Conservation (phyloP, 2,797 vertebrate species). For the Darevskia mixta region DNA sequence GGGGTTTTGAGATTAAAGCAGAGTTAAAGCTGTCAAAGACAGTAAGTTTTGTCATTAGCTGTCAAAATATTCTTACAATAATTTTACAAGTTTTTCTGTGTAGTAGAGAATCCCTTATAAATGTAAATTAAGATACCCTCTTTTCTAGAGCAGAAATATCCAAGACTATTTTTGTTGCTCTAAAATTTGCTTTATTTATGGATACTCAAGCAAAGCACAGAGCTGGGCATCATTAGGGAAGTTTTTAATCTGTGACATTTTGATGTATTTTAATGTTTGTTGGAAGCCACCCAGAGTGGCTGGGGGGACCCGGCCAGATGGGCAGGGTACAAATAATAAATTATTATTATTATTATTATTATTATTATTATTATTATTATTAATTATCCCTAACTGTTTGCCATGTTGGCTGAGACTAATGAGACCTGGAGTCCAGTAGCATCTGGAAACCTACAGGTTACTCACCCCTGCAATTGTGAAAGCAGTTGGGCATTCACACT, state of each 20-base stretch:
- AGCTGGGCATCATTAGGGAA: no score
- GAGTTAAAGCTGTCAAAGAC: conserved; percentile 61
- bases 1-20: neutral
- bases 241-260: no score
- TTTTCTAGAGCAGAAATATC: conserved; percentile 30
- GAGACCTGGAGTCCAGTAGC: no score
- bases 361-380: no score
- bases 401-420: no score
- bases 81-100: conserved; percentile 51
- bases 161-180: neutral
- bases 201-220: neutral
- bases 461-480: neutral
- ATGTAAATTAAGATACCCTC: conserved; percentile 42
- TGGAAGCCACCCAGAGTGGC: no score
- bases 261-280: no score
- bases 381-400: no score
- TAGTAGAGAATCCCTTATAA: conserved; percentile 48
- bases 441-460: no score
- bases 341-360: no score
- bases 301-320: no score
- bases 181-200: neutral
- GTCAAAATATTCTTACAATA: conserved; percentile 59
- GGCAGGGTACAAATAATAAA: no score
- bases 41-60: conserved; percentile 57
- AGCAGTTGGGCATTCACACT: neutral